These are phyloP conservation scores for Numida meleagris DNA, from an alignment of 2,113 vertebrate species.

Conservation along the genomic window DNA sequence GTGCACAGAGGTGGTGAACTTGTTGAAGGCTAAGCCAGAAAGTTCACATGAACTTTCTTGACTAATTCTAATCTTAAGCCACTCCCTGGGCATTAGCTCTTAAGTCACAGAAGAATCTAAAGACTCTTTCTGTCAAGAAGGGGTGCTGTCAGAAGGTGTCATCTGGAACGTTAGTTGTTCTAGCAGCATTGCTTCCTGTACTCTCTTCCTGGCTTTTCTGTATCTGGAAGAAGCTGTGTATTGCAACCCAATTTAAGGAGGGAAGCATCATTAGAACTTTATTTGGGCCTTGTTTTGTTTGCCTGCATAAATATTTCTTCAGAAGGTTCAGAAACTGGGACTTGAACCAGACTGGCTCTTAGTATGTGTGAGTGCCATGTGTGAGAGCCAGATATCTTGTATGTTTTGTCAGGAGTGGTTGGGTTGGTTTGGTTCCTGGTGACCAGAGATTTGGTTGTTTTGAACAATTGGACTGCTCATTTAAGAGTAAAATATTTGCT, in stretches of 20 bases:
- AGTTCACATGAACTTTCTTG: background rate
- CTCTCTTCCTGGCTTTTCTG: background rate
- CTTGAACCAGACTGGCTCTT: background rate
- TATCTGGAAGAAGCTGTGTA: background rate
- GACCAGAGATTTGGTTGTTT: background rate
- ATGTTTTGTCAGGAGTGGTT: background rate
- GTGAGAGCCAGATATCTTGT: background rate
- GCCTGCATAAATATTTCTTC: background rate
- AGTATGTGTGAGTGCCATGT: background rate
- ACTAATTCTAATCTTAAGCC: background rate
- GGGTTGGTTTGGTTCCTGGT: background rate
- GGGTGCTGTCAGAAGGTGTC: background rate
- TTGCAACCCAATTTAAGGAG: background rate
- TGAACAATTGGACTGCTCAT: background rate
- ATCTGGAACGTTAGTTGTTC: background rate
- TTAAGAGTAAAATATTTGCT: background rate
- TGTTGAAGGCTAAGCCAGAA: background rate
- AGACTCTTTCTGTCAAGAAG: background rate
- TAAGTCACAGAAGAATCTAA: background rate
- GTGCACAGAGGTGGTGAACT: background rate
- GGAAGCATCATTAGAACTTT: background rate
- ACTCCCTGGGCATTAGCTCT: background rate
- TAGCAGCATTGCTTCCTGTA: background rate
- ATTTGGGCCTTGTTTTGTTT: background rate
- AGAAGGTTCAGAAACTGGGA: background rate